Evolutionary conservation across 2,888 invertebrate species (phyloP).

Genomic region (Dusona sp.): DNA sequence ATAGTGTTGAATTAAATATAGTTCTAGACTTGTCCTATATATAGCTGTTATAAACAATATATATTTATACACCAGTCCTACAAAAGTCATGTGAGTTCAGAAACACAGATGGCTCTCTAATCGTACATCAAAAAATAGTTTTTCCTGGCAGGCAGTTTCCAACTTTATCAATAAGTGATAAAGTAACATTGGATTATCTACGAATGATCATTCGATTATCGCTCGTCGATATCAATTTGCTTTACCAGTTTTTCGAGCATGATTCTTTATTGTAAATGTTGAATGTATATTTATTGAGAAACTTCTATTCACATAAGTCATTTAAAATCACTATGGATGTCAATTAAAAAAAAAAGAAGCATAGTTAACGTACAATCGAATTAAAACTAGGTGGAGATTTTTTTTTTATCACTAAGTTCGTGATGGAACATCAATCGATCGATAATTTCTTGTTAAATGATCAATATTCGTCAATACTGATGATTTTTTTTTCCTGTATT

Average conservation of each 20-base stretch:
- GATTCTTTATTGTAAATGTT: not conserved
- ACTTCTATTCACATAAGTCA: not conserved
- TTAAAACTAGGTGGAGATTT: not conserved
- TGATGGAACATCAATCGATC: too few species aligned
- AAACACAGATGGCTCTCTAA: slow-evolving; percentile 1
- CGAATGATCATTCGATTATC: not conserved
- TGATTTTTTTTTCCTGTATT: slow-evolving; percentile 7
- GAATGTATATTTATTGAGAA: not conserved
- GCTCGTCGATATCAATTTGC: not conserved
- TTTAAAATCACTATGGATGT: too few species aligned
- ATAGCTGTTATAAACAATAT: not conserved
- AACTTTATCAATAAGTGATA: slow-evolving; percentile 29
- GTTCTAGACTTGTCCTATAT: not conserved
- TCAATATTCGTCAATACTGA: not conserved
- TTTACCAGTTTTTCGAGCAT: not conserved
- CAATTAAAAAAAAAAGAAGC: not conserved
- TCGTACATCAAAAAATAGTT: not conserved
- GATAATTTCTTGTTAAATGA: too few species aligned
- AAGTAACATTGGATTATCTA: not conserved
- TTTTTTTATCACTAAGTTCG: too few species aligned
- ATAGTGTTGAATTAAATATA: slow-evolving; percentile 47
- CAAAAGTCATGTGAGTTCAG: not conserved
- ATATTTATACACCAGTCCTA: not conserved
- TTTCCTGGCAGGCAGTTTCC: not conserved
- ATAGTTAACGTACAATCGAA: not conserved